Conservation (phyloP, 1,140 invertebrate genomes). For the Hestina assimilis region DNA sequence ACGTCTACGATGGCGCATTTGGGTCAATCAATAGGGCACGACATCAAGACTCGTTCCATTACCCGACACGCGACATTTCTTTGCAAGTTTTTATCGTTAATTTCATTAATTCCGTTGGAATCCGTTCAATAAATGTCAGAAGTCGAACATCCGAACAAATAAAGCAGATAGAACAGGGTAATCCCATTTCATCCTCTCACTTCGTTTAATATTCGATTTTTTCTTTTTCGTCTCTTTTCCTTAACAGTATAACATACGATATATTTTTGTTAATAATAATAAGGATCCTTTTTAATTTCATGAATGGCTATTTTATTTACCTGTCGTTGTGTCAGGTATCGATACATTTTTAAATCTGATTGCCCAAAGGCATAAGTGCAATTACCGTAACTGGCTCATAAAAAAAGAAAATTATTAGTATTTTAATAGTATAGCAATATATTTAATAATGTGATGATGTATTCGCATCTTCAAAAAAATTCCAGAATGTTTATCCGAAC, state of each 20-base stretch:
- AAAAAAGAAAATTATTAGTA: no score
- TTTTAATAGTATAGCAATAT: no score
- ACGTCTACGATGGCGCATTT: slow-evolving; percentile 30
- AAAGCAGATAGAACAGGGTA: slow-evolving; percentile 8
- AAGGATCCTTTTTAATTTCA: no score
- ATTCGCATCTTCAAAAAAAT: no score
- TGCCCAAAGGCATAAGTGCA: no score
- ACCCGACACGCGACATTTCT: slow-evolving; percentile 7
- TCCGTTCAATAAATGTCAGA: slow-evolving; percentile 3
- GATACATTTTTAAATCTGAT: no score
- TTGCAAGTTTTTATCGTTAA: slow-evolving; percentile 11
- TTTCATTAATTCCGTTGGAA: slow-evolving; percentile 5
- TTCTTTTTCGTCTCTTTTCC: neutral
- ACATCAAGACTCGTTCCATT: slow-evolving; percentile 10
- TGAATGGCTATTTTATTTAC: no score
- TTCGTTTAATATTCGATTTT: neutral
- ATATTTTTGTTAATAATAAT: neutral
- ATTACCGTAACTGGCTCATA: no score
- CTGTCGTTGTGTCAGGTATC: neutral
- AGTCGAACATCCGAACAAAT: slow-evolving; percentile 11
- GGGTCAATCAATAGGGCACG: slow-evolving; percentile 54
- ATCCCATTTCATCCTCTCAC: slow-evolving; percentile 9
- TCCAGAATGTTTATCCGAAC: no score
- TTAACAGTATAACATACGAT: neutral
- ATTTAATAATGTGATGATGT: no score